phyloP scores from a whole-genome alignment of 2,888 invertebrate genomes.

The Apodemia duryi region DNA sequence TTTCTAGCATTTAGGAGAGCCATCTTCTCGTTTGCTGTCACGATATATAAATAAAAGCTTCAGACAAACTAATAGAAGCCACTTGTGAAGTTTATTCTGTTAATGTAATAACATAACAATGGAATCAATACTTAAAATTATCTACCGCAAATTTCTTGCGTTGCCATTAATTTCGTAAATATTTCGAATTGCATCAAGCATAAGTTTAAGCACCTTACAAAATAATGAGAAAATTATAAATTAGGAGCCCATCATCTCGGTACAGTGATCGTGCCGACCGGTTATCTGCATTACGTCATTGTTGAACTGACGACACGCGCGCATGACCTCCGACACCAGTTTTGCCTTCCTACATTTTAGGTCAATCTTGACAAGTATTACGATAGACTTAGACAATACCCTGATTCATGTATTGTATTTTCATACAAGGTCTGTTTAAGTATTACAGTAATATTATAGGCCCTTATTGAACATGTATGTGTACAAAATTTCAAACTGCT shows the following conservation, averaged over 20 bases:
- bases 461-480: neutral
- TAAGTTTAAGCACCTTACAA: slow-evolving; percentile 23
- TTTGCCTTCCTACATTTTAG: slow-evolving; percentile 53
- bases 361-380: slow-evolving; percentile 41
- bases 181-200: slow-evolving; percentile 10
- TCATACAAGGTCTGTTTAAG: neutral
- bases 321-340: slow-evolving; percentile 56
- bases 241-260: slow-evolving; percentile 25
- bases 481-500: neutral
- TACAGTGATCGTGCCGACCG: slow-evolving; percentile 38
- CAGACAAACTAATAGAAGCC: no score
- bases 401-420: slow-evolving; percentile 11
- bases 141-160: neutral
- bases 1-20: no score
- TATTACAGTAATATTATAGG: neutral
- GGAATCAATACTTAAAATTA: neutral
- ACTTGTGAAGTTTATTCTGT: neutral
- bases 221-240: slow-evolving; percentile 27
- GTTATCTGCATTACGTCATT: slow-evolving; percentile 57
- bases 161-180: slow-evolving; percentile 1
- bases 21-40: no score
- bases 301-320: slow-evolving; percentile 49
- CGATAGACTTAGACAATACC: slow-evolving; percentile 27
- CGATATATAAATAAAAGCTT: no score
- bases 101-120: neutral